Evolutionary conservation across 2,113 vertebrate species (phyloP).

Genomic region (Pterocles gutturalis): DNA sequence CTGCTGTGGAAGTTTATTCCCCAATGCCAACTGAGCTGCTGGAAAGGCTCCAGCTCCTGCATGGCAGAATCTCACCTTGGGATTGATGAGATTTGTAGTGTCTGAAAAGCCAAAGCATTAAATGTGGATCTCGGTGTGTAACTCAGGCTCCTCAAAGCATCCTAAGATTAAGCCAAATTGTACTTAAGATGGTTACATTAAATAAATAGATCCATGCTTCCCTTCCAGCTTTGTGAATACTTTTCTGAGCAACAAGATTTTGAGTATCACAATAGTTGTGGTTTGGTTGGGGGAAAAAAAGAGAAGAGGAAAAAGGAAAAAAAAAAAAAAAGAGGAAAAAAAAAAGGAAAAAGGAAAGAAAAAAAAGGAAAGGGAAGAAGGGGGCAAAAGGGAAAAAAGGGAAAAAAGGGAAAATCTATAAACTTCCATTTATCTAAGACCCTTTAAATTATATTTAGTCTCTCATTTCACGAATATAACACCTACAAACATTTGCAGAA

Average conservation of each 20-base stretch:
- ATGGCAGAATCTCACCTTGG: background rate
- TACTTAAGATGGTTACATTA: background rate
- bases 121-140: background rate
- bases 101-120: background rate
- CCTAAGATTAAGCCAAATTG: background rate
- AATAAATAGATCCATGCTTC: background rate
- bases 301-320: no score
- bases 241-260: background rate
- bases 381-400: no score
- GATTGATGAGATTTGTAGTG: accelerated
- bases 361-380: no score
- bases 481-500: no score
- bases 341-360: background rate
- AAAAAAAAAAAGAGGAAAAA: background rate
- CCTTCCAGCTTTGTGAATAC: background rate
- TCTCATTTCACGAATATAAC: background rate
- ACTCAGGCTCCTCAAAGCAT: background rate
- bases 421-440: background rate
- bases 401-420: no score
- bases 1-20: background rate
- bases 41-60: background rate
- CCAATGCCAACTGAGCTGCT: background rate
- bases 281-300: background rate
- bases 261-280: no score
- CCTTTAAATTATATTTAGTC: background rate